Base-by-base conservation (phyloP, 2,113 vertebrate genomes). In the Planiliza haematocheilus region DNA sequence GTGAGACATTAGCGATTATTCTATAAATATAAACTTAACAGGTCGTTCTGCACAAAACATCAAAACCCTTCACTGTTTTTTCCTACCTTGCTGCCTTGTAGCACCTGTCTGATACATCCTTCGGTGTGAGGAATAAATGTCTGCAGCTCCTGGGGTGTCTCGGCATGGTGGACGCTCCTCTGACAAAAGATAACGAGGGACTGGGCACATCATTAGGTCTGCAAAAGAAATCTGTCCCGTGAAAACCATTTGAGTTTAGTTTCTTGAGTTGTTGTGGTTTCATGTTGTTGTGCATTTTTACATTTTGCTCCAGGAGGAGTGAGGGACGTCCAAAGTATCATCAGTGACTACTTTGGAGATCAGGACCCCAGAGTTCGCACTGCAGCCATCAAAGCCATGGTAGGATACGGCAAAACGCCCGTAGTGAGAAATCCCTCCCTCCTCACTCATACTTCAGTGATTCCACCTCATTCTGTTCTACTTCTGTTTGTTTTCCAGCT, bases 351-450 rank as follows among this genome's bases (percentile, higher is more conserved):
- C 83, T 99, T 99, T 57, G 93, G 76, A 49, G 98, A 99, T 89
- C 98, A 99, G 87, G 98, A 99, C 43, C 96, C 98, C 24, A 93
- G 97, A 42, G 98, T 98, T 7, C 95, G 97, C 69, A 97, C 96
- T 0, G 97, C 96, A 21, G 97, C 97, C 58, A 94, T 99, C 85
- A 99, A 99, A 92, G 97, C 97, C 24, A 98, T 96, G 97, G 98
- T 98, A 92, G 79, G 83, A 55, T 34, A 5, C 13, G 3, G 1
- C 0, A 13, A 1, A 0, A 14, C 16, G 1, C 43, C 59, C 2
- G 12, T 36, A 59, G 38, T 0, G 24, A 59, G 42, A 24, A 0
- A 10, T 1, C 39, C 0, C 20, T 1, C 21, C 21, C 0, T 37
- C 0, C 0, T 39, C 12, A n/a, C n/a, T 10, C 20, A 13, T 7